Percentiles rank a stretch among this genome's conserved stretches.
Evolutionary conservation across 2,888 invertebrate species (phyloP).

Genomic region (Gari tellinella): DNA sequence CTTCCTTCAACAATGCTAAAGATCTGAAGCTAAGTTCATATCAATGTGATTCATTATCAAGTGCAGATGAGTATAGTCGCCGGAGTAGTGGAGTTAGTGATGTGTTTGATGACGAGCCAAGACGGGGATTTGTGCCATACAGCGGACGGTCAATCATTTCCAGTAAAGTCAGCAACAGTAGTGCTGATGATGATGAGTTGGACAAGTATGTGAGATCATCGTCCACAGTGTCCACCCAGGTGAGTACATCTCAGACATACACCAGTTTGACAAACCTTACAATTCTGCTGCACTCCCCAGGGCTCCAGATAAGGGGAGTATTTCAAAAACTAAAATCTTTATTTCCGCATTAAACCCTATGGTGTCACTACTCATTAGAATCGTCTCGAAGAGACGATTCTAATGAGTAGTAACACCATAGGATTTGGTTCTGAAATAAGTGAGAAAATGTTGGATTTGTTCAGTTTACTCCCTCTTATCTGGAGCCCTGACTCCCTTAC

Average conservation of each 20-base stretch:
- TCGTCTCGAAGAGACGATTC: no score
- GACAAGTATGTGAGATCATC: conserved; percentile 45
- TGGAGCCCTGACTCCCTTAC: no score
- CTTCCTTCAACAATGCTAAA: conserved; percentile 75
- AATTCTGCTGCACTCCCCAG: no score
- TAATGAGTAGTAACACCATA: no score
- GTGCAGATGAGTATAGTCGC: conserved; percentile 69
- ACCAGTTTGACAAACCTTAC: no score
- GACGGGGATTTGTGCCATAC: conserved; percentile 70
- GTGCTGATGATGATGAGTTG: conserved; percentile 67
- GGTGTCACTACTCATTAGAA: no score
- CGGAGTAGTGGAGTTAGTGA: conserved; percentile 64
- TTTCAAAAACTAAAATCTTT: no score
- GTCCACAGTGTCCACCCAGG: conserved; percentile 63
- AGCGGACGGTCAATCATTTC: conserved; percentile 61
- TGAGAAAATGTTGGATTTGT: no score
- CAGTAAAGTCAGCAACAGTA: conserved; percentile 67
- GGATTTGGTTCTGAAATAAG: no score
- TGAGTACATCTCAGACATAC: conserved; percentile 30
- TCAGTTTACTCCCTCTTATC: no score
- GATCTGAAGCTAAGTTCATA: conserved; percentile 66
- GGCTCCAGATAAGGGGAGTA: no score
- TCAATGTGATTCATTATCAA: conserved; percentile 67
- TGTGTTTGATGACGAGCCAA: conserved; percentile 62
- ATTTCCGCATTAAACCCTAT: no score